Base-by-base conservation (phyloP, 2,888 invertebrate genomes). In the Xiphydria camelus region DNA sequence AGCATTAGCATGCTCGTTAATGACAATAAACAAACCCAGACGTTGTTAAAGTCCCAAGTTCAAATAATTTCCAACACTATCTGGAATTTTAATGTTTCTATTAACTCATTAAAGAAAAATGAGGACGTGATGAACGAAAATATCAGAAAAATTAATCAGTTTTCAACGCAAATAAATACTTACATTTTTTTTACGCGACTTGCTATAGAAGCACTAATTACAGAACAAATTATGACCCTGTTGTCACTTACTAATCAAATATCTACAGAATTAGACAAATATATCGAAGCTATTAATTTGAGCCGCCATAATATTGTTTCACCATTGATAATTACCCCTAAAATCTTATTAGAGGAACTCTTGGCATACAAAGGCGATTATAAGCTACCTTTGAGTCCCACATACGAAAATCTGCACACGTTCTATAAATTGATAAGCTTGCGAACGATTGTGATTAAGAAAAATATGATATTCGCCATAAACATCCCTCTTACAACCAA, bases 371-470 rank as follows among this genome's bases (percentile, higher is more conserved):
- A 48, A 35, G 50, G 53, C n/a, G 43, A 47, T 38, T 39, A 26
- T 19, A 41, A 47, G 14, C 34, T 49, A 10, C 47, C 45, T 1
- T 14, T 50, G 7, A 15, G 10, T 1, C 12, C 39, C 4, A 29
- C 26, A 17, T 25, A 39, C 10, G 19, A 48, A 4, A 40, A 40
- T 35, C 25, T 48, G 7, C 20, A 32, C 23, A 18, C 15, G 2
- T 37, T 38, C 19, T 47, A 44, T 12, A 47, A 47, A 55, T 25
- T 35, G 42, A 26, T 54, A 54, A 54, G 34, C 55, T 21, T 57
- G 44, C 39, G 34, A 49, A 45, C 18, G 35, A 52, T 18, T 29
- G 22, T 20, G 14, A 9, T n/a, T 22, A 23, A 18, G 7, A 36
- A 39, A 22, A 18, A 37, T n/a, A 33, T 40, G 18, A 22, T 49